These are phyloP conservation scores for Zootoca vivipara DNA, from an alignment of 2,113 vertebrate species.

Conservation along the genomic window DNA sequence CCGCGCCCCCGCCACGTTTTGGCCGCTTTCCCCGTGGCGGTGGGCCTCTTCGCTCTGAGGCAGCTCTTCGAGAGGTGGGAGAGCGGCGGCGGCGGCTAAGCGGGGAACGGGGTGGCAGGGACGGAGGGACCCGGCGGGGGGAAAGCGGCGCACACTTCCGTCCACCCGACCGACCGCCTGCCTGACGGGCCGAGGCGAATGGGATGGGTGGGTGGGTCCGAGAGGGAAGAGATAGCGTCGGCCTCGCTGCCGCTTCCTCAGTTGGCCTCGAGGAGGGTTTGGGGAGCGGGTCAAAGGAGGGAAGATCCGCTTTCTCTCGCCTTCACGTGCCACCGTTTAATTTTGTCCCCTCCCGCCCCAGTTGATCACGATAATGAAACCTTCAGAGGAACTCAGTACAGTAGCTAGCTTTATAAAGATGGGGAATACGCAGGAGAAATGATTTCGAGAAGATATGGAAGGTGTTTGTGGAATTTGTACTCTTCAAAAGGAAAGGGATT, in stretches of 20 bases:
- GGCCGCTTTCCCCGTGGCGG: conserved; percentile 85
- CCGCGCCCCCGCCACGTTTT: conserved; percentile 79
- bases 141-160: background rate
- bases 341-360: too few relatives aligned
- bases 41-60: conserved; percentile 86
- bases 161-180: background rate
- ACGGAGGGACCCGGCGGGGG: background rate
- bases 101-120: background rate
- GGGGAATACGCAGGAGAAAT: too few relatives aligned
- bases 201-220: background rate
- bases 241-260: background rate
- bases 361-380: too few relatives aligned
- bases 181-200: background rate
- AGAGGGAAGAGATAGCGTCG: background rate
- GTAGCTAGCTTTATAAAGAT: too few relatives aligned
- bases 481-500: too few relatives aligned
- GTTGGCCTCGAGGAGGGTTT: background rate
- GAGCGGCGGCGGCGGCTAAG: background rate
- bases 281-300: background rate
- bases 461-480: too few relatives aligned
- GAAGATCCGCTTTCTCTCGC: too few relatives aligned
- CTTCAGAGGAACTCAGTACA: too few relatives aligned
- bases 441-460: too few relatives aligned
- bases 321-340: too few relatives aligned
- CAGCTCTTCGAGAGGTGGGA: conserved; percentile 92